phyloP scores from a whole-genome alignment of 2,797 vertebrate species.

The Sus cebifrons region DNA sequence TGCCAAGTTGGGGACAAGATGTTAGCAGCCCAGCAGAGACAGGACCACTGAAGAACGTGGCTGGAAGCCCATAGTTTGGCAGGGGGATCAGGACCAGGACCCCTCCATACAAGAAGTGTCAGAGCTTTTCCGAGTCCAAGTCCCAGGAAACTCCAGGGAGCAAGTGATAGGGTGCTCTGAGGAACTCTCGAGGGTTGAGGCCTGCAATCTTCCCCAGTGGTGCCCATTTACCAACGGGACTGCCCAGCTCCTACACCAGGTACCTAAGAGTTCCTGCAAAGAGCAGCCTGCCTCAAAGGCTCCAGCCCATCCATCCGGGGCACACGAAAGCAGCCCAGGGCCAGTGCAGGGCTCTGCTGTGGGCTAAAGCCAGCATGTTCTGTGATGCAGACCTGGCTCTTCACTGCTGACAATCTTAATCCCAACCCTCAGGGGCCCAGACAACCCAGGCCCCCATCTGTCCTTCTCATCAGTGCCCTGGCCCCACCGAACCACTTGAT shows the following conservation, averaged over 20 bases:
- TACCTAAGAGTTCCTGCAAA: background rate
- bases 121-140: background rate
- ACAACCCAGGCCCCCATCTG: background rate
- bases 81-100: background rate
- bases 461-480: background rate
- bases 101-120: background rate
- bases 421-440: background rate
- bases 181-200: background rate
- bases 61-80: background rate
- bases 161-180: rapidly evolving
- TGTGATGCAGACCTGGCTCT: background rate
- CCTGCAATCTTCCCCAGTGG: background rate
- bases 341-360: background rate
- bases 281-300: background rate
- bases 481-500: background rate
- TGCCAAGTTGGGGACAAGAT: background rate
- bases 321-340: background rate
- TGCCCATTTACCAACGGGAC: background rate
- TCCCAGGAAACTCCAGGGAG: background rate
- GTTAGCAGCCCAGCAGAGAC: background rate
- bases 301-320: background rate
- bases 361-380: background rate
- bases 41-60: background rate
- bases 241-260: background rate
- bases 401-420: background rate